Conservation (phyloP, 2,888 invertebrate genomes). For the Scaptomyza cyrtandrae region DNA sequence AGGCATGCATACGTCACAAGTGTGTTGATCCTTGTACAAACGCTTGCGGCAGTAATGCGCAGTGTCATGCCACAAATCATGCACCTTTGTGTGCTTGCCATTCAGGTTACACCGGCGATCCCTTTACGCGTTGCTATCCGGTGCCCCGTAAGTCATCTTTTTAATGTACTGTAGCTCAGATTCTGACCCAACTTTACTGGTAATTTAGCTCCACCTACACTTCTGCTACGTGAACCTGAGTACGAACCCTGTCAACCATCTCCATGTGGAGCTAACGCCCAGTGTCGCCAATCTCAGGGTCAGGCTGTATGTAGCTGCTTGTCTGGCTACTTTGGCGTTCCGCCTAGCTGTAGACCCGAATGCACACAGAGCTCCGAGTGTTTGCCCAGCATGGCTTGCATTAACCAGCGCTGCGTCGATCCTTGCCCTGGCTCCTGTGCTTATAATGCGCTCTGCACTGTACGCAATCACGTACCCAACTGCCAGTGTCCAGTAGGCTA, state of each 20-base stretch:
- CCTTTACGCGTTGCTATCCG: slow-evolving; percentile 87
- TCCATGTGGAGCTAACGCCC: slow-evolving; percentile 89
- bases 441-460: slow-evolving; percentile 87
- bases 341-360: slow-evolving; percentile 89
- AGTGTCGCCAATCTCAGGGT: slow-evolving; percentile 87
- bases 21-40: slow-evolving; percentile 90
- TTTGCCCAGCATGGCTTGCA: slow-evolving; percentile 90
- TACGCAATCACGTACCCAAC: slow-evolving; percentile 90
- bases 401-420: slow-evolving; percentile 90
- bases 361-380: slow-evolving; percentile 91
- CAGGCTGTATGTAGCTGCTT: slow-evolving; percentile 88
- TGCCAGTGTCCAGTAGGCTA: slow-evolving; percentile 90
- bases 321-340: slow-evolving; percentile 88
- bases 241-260: slow-evolving; percentile 87
- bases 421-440: slow-evolving; percentile 93
- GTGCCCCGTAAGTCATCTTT: slow-evolving; percentile 85
- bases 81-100: slow-evolving; percentile 89
- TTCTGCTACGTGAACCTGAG: slow-evolving; percentile 66
- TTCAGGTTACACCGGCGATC: slow-evolving; percentile 89
- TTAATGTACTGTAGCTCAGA: slow-evolving; percentile 60
- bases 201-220: slow-evolving; percentile 72
- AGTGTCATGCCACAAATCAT: slow-evolving; percentile 89
- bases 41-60: slow-evolving; percentile 88
- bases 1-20: slow-evolving; percentile 89
- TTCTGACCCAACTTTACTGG: slow-evolving; percentile 14